Evolutionary conservation across 2,888 invertebrate genomes (phyloP).

Genomic region (Lepeophtheirus nordmannii): DNA sequence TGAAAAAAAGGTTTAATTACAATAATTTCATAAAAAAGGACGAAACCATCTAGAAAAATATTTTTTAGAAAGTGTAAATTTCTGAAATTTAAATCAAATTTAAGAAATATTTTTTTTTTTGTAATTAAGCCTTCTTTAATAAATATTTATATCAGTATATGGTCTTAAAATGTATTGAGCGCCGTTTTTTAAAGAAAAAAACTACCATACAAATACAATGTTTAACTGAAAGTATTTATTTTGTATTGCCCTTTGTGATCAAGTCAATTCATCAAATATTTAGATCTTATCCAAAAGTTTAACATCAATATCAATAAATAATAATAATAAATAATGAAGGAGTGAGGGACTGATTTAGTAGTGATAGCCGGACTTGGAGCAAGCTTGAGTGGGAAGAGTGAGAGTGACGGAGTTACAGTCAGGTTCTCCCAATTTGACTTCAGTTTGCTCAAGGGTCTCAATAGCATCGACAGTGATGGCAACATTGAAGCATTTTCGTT

Average conservation of each 20-base stretch:
- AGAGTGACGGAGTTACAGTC: conserved; percentile 21
- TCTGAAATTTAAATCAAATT: no score
- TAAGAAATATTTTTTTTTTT: no score
- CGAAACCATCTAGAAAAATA: no score
- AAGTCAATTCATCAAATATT: conserved; percentile 4
- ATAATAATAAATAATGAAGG: not conserved
- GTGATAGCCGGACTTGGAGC: conserved; percentile 16
- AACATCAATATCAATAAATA: not conserved
- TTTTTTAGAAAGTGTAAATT: no score
- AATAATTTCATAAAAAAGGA: no score
- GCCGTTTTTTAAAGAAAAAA: no score
- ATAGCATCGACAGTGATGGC: conserved; percentile 21
- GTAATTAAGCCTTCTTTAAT: no score
- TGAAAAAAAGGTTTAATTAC: no score
- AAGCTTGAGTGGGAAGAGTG: conserved; percentile 24
- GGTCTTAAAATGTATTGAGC: no score
- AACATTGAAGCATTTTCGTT: conserved; percentile 23
- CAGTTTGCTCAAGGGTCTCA: conserved; percentile 21
- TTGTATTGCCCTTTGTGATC: not conserved
- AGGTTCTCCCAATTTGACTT: conserved; percentile 21
- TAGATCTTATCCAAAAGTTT: not conserved
- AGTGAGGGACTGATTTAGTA: not conserved
- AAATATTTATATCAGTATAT: no score
- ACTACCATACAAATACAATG: no score
- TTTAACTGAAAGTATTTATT: conserved; percentile 1